Conservation (phyloP, 2,113 vertebrate species). For the Cinclus mexicanus region DNA sequence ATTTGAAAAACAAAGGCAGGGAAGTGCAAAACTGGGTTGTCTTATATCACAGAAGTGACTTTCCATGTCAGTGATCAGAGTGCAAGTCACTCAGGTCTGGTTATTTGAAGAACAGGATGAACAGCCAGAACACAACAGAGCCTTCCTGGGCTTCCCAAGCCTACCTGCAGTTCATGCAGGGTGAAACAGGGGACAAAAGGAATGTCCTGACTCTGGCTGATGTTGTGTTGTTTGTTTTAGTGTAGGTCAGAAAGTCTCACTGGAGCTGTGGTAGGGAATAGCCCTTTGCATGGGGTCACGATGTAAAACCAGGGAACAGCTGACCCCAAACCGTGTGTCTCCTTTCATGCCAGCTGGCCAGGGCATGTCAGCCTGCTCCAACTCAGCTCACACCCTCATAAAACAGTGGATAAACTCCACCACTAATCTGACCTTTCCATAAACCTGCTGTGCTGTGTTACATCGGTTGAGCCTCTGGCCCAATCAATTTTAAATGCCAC, state of each 20-base stretch:
- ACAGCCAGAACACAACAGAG: neutral
- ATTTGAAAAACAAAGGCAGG: neutral
- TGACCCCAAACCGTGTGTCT: neutral
- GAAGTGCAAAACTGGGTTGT: neutral
- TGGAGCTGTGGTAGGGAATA: neutral
- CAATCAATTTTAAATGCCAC: constrained; percentile 5
- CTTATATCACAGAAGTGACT: neutral
- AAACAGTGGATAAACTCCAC: neutral
- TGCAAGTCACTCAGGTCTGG: neutral
- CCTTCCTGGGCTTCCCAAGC: neutral
- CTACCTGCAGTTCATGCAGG: neutral
- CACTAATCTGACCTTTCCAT: neutral
- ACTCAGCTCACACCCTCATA: neutral
- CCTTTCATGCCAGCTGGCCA: neutral
- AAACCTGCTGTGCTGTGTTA: neutral
- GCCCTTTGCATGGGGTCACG: neutral
- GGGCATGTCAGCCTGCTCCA: neutral
- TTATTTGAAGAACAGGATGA: neutral
- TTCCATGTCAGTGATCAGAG: neutral
- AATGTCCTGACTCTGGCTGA: neutral
- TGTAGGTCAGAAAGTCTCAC: neutral
- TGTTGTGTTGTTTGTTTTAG: neutral
- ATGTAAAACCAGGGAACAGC: neutral
- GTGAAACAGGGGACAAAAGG: neutral
- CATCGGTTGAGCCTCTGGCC: neutral